Evolutionary conservation across 2,888 invertebrate genomes (phyloP).

Genomic region (Nephrotoma guestfalica): DNA sequence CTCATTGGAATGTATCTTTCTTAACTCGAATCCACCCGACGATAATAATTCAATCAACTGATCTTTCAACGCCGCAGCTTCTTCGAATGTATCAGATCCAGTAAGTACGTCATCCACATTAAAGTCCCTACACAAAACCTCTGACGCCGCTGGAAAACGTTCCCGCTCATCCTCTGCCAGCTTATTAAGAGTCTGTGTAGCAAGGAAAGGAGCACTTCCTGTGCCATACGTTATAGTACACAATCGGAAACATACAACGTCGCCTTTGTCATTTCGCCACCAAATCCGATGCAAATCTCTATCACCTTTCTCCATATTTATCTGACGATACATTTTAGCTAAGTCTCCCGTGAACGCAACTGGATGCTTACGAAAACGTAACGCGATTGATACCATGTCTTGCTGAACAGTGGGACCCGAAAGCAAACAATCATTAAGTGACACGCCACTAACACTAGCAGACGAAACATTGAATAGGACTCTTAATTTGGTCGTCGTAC

Average conservation of each 20-base stretch:
- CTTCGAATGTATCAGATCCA: not conserved
- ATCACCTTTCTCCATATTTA: too few species aligned
- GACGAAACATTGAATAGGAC: not conserved
- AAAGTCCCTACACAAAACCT: not conserved
- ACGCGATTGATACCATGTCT: not conserved
- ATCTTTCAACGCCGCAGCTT: not conserved
- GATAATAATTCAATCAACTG: not conserved
- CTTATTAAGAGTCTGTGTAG: not conserved
- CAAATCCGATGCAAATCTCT: too few species aligned
- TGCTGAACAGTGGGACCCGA: not conserved
- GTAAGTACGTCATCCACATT: not conserved
- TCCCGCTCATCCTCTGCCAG: not conserved
- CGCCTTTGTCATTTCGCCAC: too few species aligned
- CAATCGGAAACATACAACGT: too few species aligned
- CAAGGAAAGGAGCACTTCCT: too few species aligned
- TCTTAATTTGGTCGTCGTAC: not conserved
- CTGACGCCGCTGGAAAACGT: not conserved
- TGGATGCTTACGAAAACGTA: not conserved
- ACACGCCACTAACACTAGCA: not conserved
- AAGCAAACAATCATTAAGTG: too few species aligned
- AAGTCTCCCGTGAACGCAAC: not conserved
- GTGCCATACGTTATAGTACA: too few species aligned
- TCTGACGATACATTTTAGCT: too few species aligned
- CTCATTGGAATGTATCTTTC: not conserved
- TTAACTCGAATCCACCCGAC: not conserved